Evolutionary conservation across 53 echinoderm and acorn worm species (phyloP).

Genomic region (Crossaster papposus): DNA sequence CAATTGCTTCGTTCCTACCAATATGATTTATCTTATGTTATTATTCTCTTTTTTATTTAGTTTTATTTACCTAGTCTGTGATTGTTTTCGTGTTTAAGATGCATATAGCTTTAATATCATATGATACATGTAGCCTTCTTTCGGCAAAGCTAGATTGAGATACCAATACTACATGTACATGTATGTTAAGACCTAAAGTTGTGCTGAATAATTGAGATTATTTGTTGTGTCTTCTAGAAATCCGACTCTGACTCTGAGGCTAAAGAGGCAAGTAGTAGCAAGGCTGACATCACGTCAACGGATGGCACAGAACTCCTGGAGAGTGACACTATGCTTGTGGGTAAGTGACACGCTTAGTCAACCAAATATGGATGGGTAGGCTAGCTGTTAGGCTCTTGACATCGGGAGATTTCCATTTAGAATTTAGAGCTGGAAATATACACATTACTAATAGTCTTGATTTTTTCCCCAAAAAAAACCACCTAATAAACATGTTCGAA

Average conservation of each 20-base stretch:
- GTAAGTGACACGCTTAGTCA: slow-evolving; percentile 17
- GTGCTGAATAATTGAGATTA: not conserved
- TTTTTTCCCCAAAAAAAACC: too few relatives aligned
- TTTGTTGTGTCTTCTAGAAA: not conserved
- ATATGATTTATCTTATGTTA: too few relatives aligned
- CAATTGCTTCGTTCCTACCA: too few relatives aligned
- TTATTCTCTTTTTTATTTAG: too few relatives aligned
- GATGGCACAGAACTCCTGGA: slow-evolving; percentile 41
- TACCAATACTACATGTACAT: not conserved
- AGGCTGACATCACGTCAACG: slow-evolving; percentile 25
- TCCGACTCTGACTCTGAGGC: slow-evolving; percentile 28
- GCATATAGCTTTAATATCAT: too few relatives aligned
- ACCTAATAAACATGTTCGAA: too few relatives aligned
- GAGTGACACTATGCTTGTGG: slow-evolving; percentile 67
- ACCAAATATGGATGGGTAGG: not conserved
- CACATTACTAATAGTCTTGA: too few relatives aligned
- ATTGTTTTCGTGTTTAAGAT: too few relatives aligned
- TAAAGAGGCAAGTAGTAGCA: slow-evolving; percentile 54
- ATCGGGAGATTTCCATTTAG: too few relatives aligned
- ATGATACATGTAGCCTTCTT: not conserved
- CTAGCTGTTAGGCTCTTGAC: too few relatives aligned
- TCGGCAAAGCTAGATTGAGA: not conserved
- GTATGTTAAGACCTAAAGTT: not conserved
- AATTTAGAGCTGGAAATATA: too few relatives aligned
- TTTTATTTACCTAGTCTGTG: too few relatives aligned